These are phyloP conservation scores for Eciton burchellii DNA, from an alignment of 1,140 invertebrate species.

Conservation along the genomic window DNA sequence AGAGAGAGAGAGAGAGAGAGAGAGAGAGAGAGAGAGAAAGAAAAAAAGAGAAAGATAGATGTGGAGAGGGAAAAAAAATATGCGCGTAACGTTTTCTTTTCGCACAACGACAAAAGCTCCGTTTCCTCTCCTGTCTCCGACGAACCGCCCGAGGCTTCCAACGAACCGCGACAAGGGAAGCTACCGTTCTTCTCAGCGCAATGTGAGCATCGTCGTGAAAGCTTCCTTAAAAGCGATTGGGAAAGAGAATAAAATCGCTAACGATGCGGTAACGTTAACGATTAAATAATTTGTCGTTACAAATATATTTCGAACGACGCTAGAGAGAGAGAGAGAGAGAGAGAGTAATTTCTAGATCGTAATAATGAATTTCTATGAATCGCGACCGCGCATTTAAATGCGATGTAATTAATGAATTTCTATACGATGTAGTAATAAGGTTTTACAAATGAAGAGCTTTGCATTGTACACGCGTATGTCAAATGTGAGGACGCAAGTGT, in stretches of 20 bases:
- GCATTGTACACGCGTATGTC: not conserved
- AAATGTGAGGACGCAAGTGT: not conserved
- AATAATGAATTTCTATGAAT: conserved; percentile 8
- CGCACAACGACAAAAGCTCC: conserved; percentile 41
- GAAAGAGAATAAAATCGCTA: conserved; percentile 37
- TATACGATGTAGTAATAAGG: no score
- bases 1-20: not conserved
- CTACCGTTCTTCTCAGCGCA: conserved; percentile 22
- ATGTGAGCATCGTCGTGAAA: conserved; percentile 27
- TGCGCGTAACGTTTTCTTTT: conserved; percentile 54
- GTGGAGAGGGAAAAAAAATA: not conserved
- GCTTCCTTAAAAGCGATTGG: not conserved
- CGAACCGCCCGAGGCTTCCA: conserved; percentile 31
- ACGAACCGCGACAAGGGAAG: conserved; percentile 38
- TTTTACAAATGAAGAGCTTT: no score
- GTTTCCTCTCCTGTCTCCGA: conserved; percentile 40
- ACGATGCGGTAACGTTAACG: conserved; percentile 1
- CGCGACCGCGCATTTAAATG: not conserved
- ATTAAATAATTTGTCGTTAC: conserved; percentile 10
- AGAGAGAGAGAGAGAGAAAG: not conserved
- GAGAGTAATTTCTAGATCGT: no score
- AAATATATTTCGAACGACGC: not conserved
- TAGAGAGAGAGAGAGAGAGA: no score
- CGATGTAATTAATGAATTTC: conserved; percentile 21
- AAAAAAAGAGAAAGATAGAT: not conserved